Evolutionary conservation across 1,140 invertebrate species (phyloP).

Genomic region (Dolichoris vasculosae): DNA sequence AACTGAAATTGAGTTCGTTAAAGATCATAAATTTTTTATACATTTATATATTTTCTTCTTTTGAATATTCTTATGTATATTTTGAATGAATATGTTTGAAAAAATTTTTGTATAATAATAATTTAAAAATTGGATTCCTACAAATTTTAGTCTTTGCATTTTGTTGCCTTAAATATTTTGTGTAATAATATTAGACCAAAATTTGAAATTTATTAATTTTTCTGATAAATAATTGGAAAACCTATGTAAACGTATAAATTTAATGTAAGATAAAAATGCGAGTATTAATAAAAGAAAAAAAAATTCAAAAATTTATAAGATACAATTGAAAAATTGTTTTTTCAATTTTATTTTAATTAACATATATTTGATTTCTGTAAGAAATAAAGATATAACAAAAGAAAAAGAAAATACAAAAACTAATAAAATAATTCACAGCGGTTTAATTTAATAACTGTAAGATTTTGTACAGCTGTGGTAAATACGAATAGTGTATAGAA

Average conservation of each 20-base stretch:
- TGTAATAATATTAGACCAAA: background rate
- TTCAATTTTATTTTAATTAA: slow-evolving; percentile 5
- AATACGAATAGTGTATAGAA: background rate
- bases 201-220: background rate
- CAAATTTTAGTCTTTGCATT: background rate
- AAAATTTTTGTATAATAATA: background rate
- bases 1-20: background rate
- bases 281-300: background rate
- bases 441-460: background rate
- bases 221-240: background rate
- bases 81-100: background rate
- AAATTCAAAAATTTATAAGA: background rate
- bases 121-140: background rate
- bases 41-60: too few species aligned
- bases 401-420: background rate
- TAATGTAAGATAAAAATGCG: background rate
- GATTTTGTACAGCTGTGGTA: background rate
- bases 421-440: background rate
- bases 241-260: background rate
- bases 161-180: background rate
- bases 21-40: too few species aligned
- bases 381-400: background rate
- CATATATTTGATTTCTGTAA: background rate
- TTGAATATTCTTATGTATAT: background rate
- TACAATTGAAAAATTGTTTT: background rate